Evolutionary conservation across 2,797 vertebrate genomes (phyloP), one percentile per base, ranked within the genome.

Genomic region (Sus cebifrons): DNA sequence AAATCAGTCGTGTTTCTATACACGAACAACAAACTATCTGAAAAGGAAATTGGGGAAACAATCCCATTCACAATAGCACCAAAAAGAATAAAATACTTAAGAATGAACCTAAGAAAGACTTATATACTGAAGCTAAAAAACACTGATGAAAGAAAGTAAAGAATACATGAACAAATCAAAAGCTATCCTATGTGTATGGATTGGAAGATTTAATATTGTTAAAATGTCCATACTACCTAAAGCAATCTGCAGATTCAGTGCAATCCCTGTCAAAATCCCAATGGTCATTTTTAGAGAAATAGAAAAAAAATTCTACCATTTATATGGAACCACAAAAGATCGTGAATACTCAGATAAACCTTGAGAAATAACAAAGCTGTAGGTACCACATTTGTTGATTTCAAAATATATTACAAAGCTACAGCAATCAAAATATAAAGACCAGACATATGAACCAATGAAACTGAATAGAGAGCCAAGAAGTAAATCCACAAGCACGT

Each of bases 1-100:
- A 92, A 92, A 67, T 56, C 27, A 62, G 52, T 67, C 75, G 21
- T 52, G 67, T 92, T 65, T 85, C 71, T 92, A 44, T 44, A 44
- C 6, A 17, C 1, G n/a, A 40, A 82, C 54, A 71, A 49, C 49
- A 58, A 49, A 88, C 44, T 70, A 32, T 64, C 58, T 58, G 16
- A 67, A 60, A 83, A 75, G 4, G 17, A 83, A n/a, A 49, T 32
- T 74, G 44, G 13, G 49, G 56, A 89, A 94, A 58, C 8, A 75
- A 27, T 89, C 16, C 25, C 62, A 67, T 60, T 83, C 88, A 44
- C 16, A 49, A 49, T 21, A 56, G 9, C 27, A 89, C 2, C 36
- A 67, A 49, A 67, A 89, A 49, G 58, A 94, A 89, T 58, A 73
- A 62, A 83, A 58, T 82, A 86, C 49, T 20, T 78, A 49, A 32